phyloP scores from a whole-genome alignment of 1,140 invertebrate genomes.

The Heterodera schachtii region DNA sequence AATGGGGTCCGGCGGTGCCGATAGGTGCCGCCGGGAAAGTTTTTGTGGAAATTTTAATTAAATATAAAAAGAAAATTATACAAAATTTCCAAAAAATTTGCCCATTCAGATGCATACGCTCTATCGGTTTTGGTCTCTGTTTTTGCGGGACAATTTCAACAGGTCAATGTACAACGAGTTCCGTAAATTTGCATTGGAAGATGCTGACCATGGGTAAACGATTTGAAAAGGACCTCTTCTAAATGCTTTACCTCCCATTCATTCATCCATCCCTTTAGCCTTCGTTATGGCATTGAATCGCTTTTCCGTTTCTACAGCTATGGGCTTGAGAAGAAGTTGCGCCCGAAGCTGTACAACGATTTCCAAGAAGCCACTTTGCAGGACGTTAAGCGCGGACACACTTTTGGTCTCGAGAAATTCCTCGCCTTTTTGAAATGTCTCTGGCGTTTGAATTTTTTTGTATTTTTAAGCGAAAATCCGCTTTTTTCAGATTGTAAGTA shows the following conservation, averaged over 20 bases:
- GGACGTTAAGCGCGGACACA: constrained; percentile 88
- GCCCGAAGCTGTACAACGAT: constrained; percentile 87
- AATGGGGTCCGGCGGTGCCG: no score
- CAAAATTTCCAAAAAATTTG: not conserved
- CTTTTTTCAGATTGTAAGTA: constrained; percentile 70
- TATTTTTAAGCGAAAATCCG: constrained; percentile 17
- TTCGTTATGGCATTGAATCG: constrained; percentile 82
- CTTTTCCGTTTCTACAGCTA: constrained; percentile 98
- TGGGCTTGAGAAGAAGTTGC: constrained; percentile 90
- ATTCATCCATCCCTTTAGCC: constrained; percentile 46
- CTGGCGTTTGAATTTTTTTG: not conserved
- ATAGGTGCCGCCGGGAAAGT: no score
- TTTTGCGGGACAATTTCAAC: constrained; percentile 96
- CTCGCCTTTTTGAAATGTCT: constrained; percentile 90
- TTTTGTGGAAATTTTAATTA: no score
- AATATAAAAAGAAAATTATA: no score
- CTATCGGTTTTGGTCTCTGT: constrained; percentile 99
- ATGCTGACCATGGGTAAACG: constrained; percentile 80
- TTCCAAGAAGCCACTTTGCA: constrained; percentile 90
- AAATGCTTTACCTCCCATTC: not conserved
- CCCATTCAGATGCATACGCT: constrained; percentile 82
- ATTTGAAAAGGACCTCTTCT: not conserved
- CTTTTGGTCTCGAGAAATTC: constrained; percentile 97
- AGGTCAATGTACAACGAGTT: constrained; percentile 98
- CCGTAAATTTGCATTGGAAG: constrained; percentile 83